Base-by-base conservation (phyloP, 1,140 invertebrate species). In the Zaprionus gabonicus region DNA sequence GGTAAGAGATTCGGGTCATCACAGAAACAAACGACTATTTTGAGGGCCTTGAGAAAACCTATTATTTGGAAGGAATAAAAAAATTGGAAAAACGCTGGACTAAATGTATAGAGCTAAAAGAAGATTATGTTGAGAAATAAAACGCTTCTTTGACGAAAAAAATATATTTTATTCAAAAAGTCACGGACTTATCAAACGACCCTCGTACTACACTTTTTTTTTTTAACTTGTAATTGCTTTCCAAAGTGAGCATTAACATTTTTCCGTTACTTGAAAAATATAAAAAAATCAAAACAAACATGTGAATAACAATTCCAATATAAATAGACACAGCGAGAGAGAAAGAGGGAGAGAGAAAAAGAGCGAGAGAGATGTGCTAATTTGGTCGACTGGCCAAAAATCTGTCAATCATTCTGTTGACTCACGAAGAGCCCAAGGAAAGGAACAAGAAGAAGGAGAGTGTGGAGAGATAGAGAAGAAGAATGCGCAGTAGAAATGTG, bases 201-300 rank as follows among this genome's bases (percentile, higher is more conserved):
- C n/a, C n/a, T n/a, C n/a, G n/a, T n/a, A n/a, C 12, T 55, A 31
- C 34, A 70, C 20, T 27, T 9, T 46, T 60, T 59, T 46, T 60
- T 59, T 46, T 60, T 53, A 46, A 38, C 36, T 56, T 44, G 34
- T 63, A 63, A 74, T 74, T 74, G 57, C 49, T 23, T 34, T 15
- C 38, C 53, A 72, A 58, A 63, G 41, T 51, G 23, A 51, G 12
- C 46, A 51, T 51, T 25, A 64, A 36, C 58, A 57, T 58, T 72
- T 59, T 72, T 51, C 41, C 38, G 31, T 53, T 66, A 59, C 38
- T 25, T 23, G 25, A 57, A 36, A 15, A 36, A 25, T 20, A 51
- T 51, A 23, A 51, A 25, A 51, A 46, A 17, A 67, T n/a, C 20
- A 25, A 25, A 20, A 20, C 17, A 20, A n/a, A 49, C 38, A 49